Conservation (phyloP, 2,797 vertebrate genomes). For the Acanthiza pusilla region DNA sequence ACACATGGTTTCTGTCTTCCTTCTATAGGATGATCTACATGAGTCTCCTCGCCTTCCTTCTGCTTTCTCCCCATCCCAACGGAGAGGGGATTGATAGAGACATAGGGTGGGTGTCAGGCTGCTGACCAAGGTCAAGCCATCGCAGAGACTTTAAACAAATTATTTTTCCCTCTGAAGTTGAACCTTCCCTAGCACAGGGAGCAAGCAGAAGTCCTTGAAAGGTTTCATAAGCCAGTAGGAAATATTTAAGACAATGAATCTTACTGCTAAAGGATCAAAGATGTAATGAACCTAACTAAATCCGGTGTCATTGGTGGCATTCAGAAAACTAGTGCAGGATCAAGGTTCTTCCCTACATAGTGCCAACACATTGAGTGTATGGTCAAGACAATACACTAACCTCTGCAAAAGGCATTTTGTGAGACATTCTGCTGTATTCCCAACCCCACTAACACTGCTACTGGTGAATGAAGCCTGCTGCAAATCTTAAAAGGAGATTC, state of each 20-base stretch:
- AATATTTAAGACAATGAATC: neutral
- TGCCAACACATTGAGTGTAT: neutral
- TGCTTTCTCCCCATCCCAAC: neutral
- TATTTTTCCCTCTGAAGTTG: neutral
- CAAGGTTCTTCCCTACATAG: neutral
- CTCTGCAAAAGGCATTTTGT: neutral
- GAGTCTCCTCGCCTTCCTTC: neutral
- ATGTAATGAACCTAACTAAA: neutral
- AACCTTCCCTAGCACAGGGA: neutral
- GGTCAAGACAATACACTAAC: accelerated
- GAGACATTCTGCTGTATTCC: neutral
- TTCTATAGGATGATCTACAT: neutral
- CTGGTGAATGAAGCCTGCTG: neutral
- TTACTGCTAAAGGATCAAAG: neutral
- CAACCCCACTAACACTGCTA: neutral
- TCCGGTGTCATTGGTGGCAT: neutral
- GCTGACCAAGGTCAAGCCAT: neutral
- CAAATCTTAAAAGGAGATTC: neutral
- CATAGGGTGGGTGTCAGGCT: neutral
- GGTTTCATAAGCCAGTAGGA: neutral
- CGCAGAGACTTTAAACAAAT: neutral
- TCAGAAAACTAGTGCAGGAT: neutral
- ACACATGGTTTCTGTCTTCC: neutral
- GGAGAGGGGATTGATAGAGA: neutral
- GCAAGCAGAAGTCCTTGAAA: neutral